A percentile compares a stretch with the other conserved stretches of the same genome.
These are phyloP conservation scores for Onychomys leucogaster DNA, from an alignment of 2,797 vertebrate species.

Conservation along the genomic window DNA sequence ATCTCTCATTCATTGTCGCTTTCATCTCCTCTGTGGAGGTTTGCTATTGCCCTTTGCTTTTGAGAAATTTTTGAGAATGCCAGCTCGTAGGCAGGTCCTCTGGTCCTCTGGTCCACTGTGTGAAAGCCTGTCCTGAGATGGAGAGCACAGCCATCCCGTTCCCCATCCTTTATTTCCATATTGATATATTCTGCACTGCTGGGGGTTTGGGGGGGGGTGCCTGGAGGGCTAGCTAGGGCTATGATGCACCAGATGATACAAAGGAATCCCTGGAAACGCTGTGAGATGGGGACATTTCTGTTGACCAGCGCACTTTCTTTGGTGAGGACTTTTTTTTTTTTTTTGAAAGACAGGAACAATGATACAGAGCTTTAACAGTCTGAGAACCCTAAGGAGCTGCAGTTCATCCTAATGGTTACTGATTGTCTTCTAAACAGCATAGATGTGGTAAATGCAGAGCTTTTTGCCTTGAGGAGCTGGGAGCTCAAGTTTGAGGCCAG, in stretches of 20 bases:
- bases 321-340: not conserved
- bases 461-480: not conserved
- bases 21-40: not conserved
- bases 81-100: not conserved
- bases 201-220: not conserved
- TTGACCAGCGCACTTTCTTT: not conserved
- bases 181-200: not conserved
- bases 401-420: not conserved
- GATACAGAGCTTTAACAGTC: not conserved
- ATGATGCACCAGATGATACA: not conserved
- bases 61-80: not conserved
- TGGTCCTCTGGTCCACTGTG: not conserved
- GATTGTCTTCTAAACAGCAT: not conserved
- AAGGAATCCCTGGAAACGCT: not conserved
- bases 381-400: not conserved
- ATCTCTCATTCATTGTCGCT: not conserved
- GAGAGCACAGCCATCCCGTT: fast-evolving
- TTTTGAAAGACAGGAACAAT: not conserved
- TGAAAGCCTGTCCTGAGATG: not conserved
- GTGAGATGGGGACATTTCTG: not conserved
- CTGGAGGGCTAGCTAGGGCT: not conserved
- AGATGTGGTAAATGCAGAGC: not conserved
- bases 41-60: not conserved
- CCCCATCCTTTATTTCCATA: not conserved
- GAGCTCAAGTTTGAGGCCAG: not conserved